phyloP scores from a whole-genome alignment of 2,113 vertebrate genomes.

The Pluvianellus socialis region DNA sequence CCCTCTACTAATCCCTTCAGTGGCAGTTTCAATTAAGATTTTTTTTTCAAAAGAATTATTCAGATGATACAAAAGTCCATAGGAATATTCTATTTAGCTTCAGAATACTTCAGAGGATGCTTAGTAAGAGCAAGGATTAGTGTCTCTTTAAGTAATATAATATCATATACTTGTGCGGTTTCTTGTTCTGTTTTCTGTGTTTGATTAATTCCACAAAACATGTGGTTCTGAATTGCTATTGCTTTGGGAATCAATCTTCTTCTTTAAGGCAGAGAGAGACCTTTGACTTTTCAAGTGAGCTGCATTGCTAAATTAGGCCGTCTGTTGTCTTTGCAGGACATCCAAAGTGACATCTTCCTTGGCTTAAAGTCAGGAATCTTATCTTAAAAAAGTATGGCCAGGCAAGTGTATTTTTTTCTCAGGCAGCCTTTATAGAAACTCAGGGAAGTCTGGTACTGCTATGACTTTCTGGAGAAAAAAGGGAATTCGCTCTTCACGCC shows the following conservation, averaged over 20 bases:
- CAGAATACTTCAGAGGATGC: not conserved
- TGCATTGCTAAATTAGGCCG: not conserved
- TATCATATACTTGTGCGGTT: not conserved
- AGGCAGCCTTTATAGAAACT: not conserved
- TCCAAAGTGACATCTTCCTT: not conserved
- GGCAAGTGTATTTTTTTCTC: not conserved
- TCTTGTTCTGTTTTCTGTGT: not conserved
- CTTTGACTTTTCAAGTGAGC: not conserved
- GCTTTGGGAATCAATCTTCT: not conserved
- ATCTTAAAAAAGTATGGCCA: not conserved
- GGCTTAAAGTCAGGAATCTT: not conserved
- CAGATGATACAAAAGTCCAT: not conserved
- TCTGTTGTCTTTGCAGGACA: not conserved
- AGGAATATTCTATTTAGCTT: not conserved
- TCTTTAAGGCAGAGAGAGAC: not conserved
- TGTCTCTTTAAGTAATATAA: not conserved
- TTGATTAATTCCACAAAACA: not conserved
- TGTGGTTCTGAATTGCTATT: not conserved
- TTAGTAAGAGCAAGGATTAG: not conserved
- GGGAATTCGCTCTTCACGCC: not conserved
- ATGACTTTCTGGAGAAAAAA: not conserved
- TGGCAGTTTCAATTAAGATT: not conserved
- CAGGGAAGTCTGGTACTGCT: not conserved
- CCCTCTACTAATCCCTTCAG: not conserved
- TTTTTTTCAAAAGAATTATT: not conserved